Evolutionary conservation across 2,888 invertebrate species (phyloP).

Genomic region (Tineola bisselliella): DNA sequence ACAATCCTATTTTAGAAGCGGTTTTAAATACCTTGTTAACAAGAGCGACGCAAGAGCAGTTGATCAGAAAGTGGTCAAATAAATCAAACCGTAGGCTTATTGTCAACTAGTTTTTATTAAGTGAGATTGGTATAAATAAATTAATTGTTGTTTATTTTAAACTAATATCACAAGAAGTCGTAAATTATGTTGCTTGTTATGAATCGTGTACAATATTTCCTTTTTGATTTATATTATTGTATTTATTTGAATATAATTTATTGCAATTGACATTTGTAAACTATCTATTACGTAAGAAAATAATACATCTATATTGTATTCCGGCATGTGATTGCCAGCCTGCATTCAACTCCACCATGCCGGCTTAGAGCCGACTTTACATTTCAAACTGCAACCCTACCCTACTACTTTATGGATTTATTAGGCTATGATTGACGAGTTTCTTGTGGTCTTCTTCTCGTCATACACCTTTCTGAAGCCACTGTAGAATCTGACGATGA

Average conservation of each 20-base stretch:
- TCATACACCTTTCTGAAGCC: no score
- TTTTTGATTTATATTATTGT: neutral
- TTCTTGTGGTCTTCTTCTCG: no score
- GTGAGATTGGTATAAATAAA: neutral
- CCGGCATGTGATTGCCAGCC: no score
- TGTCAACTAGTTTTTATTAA: conserved; percentile 15
- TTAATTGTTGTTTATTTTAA: conserved; percentile 15
- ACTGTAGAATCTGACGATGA: no score
- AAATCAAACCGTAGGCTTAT: conserved; percentile 14
- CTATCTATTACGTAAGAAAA: neutral
- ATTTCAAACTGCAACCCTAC: no score
- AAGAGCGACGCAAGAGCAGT: neutral
- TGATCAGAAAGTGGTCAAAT: conserved; percentile 14
- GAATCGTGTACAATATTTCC: neutral
- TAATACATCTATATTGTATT: no score
- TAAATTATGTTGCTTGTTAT: neutral
- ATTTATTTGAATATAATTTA: neutral
- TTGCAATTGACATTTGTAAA: neutral
- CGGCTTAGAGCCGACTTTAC: no score
- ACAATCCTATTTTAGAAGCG: conserved; percentile 15
- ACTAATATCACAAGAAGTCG: conserved; percentile 9
- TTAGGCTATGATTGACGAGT: no score
- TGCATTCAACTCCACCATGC: no score
- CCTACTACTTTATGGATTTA: no score
- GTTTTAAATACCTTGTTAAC: conserved; percentile 11